Percentiles rank a stretch among this genome's conserved stretches.
Evolutionary conservation across 2,888 invertebrate species (phyloP).

Genomic region (Ectropis crepuscularia): DNA sequence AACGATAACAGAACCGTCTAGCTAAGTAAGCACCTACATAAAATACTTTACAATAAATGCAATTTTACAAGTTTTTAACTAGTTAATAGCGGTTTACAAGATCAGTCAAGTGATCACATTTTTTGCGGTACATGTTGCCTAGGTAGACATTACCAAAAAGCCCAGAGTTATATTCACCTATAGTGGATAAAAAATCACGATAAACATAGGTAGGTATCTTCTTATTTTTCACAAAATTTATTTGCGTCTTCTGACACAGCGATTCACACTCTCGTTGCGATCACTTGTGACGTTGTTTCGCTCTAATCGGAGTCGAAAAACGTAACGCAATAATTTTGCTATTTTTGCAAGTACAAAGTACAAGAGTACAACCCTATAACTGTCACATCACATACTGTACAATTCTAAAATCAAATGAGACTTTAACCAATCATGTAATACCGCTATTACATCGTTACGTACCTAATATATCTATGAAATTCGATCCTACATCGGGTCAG

Average conservation of each 20-base stretch:
- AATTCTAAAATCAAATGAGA: not conserved
- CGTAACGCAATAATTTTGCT: no score
- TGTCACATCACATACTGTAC: not conserved
- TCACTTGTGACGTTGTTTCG: no score
- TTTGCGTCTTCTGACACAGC: no score
- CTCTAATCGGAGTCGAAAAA: no score
- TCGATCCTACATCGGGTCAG: conserved; percentile 59
- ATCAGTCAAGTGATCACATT: not conserved
- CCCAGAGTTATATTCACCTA: no score
- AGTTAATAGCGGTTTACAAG: not conserved
- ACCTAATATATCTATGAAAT: conserved; percentile 1
- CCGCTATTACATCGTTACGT: not conserved
- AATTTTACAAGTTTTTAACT: conserved; percentile 8
- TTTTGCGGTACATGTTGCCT: not conserved
- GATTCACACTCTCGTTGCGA: no score
- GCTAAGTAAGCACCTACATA: no score
- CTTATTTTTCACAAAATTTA: no score
- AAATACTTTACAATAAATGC: conserved; percentile 3
- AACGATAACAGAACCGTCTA: not conserved
- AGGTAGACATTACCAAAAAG: not conserved
- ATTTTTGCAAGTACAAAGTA: no score
- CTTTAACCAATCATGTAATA: not conserved
- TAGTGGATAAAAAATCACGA: no score
- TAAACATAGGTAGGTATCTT: no score
- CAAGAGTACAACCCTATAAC: not conserved